phyloP scores from a whole-genome alignment of 64 coral and sea anemone genomes.

The Orbicella faveolata region DNA sequence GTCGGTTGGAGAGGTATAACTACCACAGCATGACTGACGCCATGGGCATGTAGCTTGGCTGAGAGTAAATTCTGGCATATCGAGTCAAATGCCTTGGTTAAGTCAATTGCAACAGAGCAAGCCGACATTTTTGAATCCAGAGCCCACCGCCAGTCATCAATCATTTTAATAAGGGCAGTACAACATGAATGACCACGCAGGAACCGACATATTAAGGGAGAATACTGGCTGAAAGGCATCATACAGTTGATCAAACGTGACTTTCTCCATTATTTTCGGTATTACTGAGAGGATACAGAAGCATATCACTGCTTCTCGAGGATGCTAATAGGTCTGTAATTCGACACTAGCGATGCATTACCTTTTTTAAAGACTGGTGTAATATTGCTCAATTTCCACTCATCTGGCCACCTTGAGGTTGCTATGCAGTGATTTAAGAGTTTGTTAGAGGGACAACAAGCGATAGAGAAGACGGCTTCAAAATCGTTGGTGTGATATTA shows the following conservation, averaged over 20 bases:
- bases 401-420: neutral
- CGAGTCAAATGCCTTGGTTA: conserved; percentile 51
- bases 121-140: conserved; percentile 36
- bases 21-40: neutral
- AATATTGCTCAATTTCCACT: conserved; percentile 7
- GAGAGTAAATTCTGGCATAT: conserved; percentile 33
- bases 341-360: neutral
- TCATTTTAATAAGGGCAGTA: conserved; percentile 51
- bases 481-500: too few species aligned
- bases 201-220: conserved; percentile 44
- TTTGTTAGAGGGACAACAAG: neutral
- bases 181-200: conserved; percentile 35
- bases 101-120: conserved; percentile 40
- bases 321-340: conserved; percentile 31
- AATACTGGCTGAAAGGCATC: conserved; percentile 18
- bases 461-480: too few species aligned
- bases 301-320: too few species aligned
- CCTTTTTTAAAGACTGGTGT: conserved; percentile 48
- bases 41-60: conserved; percentile 15
- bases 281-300: too few species aligned
- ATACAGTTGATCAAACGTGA: conserved; percentile 53
- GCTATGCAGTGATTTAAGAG: neutral
- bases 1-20: neutral
- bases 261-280: conserved; percentile 26
- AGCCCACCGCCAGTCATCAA: conserved; percentile 47